Evolutionary conservation across 2,113 vertebrate species (phyloP).

Genomic region (Tricholaema leucomelas): DNA sequence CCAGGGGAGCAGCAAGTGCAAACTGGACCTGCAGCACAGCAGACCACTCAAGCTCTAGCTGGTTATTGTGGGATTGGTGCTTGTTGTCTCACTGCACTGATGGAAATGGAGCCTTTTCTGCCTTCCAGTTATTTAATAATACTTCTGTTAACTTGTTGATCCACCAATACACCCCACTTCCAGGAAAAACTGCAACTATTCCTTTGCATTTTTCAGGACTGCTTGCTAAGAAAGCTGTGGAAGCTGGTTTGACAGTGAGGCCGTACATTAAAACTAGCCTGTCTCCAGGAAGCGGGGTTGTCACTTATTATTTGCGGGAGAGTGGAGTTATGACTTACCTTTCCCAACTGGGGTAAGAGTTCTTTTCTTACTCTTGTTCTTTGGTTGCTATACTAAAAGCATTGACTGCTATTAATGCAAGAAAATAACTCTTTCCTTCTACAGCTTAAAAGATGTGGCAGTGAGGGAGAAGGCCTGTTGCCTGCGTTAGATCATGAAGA

Average conservation of each 20-base stretch:
- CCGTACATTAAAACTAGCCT: slow-evolving; percentile 97
- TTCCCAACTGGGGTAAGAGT: slow-evolving; percentile 82
- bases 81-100: not conserved
- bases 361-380: not conserved
- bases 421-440: not conserved
- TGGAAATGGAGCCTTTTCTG: not conserved
- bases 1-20: not conserved
- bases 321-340: slow-evolving; percentile 94
- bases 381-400: not conserved
- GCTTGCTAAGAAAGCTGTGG: slow-evolving; percentile 92
- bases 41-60: not conserved
- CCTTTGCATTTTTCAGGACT: slow-evolving; percentile 77
- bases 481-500: not conserved
- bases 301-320: slow-evolving; percentile 94
- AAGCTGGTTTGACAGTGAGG: slow-evolving; percentile 88
- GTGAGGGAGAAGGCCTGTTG: not conserved
- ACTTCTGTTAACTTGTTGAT: not conserved
- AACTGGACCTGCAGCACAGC: not conserved
- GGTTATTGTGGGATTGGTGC: not conserved
- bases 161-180: not conserved
- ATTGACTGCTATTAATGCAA: not conserved
- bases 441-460: not conserved
- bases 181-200: not conserved
- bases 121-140: not conserved
- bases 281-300: slow-evolving; percentile 97